Conservation (phyloP, 2,888 invertebrate genomes). For the Barypeithes pellucidus region DNA sequence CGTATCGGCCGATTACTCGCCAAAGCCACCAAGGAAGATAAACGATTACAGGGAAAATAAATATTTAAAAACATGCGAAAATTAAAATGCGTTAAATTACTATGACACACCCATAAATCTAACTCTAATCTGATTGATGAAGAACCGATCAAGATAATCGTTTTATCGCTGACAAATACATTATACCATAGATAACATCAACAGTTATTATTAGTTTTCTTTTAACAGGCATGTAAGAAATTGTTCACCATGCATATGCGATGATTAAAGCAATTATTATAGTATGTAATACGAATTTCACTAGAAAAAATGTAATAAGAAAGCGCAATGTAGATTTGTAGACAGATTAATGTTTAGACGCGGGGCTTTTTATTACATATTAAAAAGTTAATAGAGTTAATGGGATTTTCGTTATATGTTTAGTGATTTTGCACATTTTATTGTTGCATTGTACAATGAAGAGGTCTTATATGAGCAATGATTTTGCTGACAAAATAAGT, state of each 20-base stretch:
- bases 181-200: slow-evolving; percentile 28
- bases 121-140: slow-evolving; percentile 13
- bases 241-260: not conserved
- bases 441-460: not conserved
- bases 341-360: too few species aligned
- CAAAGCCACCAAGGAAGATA: too few species aligned
- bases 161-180: slow-evolving; percentile 24
- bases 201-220: not conserved
- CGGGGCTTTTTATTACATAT: too few species aligned
- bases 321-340: not conserved
- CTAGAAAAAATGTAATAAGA: slow-evolving; percentile 8
- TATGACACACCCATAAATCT: slow-evolving; percentile 10
- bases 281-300: slow-evolving; percentile 10
- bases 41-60: too few species aligned
- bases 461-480: not conserved
- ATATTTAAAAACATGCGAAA: too few species aligned
- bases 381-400: not conserved
- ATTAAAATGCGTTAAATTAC: not conserved
- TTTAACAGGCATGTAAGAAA: slow-evolving; percentile 1
- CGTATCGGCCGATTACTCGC: too few species aligned
- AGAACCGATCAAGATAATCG: slow-evolving; percentile 1
- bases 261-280: slow-evolving; percentile 14
- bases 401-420: not conserved
- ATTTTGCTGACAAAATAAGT: too few species aligned
- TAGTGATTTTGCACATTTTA: slow-evolving; percentile 8